Evolutionary conservation across 92 coral and sea anemone species (phyloP).

Genomic region (Porites divaricata): DNA sequence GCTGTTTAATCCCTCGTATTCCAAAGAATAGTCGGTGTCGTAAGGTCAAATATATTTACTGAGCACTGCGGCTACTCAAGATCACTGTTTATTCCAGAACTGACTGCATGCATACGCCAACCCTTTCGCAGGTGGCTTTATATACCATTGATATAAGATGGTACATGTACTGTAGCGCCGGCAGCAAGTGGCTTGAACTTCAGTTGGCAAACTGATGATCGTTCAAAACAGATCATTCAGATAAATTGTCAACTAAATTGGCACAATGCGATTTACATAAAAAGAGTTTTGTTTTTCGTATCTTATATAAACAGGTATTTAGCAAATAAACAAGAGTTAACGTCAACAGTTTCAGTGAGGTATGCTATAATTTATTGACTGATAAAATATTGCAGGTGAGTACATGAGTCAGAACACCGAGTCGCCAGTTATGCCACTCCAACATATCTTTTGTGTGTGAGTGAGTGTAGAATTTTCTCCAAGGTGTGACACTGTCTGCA

Average conservation of each 20-base stretch:
- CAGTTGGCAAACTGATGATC: neutral
- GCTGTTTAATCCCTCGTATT: conserved; percentile 22
- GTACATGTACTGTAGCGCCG: neutral
- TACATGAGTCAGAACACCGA: too few relatives aligned
- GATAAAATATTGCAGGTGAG: too few relatives aligned
- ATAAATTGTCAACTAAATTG: too few relatives aligned
- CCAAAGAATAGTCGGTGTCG: conserved; percentile 13
- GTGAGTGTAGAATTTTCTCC: neutral
- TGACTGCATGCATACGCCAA: neutral
- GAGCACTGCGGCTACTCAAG: neutral
- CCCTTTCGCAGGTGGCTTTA: neutral
- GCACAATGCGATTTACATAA: neutral
- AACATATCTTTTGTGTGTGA: too few relatives aligned
- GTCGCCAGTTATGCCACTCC: too few relatives aligned
- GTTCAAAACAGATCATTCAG: neutral
- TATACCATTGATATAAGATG: too few relatives aligned
- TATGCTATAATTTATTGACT: too few relatives aligned
- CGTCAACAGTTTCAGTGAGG: neutral
- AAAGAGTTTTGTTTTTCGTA: neutral
- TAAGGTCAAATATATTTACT: conserved; percentile 30
- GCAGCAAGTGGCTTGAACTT: neutral
- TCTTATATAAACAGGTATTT: neutral
- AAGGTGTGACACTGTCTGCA: neutral
- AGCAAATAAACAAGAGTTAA: neutral
- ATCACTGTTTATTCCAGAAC: neutral